A percentile compares a stretch with the other conserved stretches of the same genome.
phyloP scores from a whole-genome alignment of 30 jellyfish, hydroid and myxozoan genomes.

The Cassiopea xamachana region DNA sequence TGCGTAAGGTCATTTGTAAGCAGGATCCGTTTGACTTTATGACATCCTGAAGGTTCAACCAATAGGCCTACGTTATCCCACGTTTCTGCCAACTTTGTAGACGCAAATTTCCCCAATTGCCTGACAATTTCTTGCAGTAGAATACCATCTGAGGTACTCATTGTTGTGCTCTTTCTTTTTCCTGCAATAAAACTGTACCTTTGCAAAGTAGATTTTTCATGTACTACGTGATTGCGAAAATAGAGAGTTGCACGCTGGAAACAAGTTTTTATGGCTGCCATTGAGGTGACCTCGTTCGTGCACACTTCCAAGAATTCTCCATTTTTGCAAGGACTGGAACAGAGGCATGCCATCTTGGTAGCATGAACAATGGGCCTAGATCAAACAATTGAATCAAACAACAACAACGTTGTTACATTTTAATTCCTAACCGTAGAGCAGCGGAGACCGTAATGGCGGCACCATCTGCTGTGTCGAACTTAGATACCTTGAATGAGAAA shows the following conservation, averaged over 20 bases:
- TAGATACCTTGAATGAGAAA: too few species aligned
- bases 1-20: constrained; percentile 94
- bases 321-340: neutral
- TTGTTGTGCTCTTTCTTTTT: neutral
- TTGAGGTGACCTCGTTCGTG: neutral
- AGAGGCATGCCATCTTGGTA: neutral
- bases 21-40: constrained; percentile 61
- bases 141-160: neutral
- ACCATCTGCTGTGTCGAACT: neutral
- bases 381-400: too few species aligned
- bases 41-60: constrained; percentile 90
- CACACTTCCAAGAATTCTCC: neutral
- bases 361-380: too few species aligned
- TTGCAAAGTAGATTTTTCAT: neutral
- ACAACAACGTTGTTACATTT: constrained; percentile 10
- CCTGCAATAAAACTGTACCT: neutral
- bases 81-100: constrained; percentile 82
- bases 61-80: constrained; percentile 99
- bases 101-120: constrained; percentile 70
- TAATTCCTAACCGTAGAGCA: neutral
- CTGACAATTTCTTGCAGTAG: constrained; percentile 70
- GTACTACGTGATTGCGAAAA: neutral
- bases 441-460: constrained; percentile 21
- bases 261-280: neutral
- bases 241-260: neutral